A percentile compares a stretch with the other conserved stretches of the same genome.
Conservation (phyloP, 2,888 invertebrate species). For the Synergus gifuensis region DNA sequence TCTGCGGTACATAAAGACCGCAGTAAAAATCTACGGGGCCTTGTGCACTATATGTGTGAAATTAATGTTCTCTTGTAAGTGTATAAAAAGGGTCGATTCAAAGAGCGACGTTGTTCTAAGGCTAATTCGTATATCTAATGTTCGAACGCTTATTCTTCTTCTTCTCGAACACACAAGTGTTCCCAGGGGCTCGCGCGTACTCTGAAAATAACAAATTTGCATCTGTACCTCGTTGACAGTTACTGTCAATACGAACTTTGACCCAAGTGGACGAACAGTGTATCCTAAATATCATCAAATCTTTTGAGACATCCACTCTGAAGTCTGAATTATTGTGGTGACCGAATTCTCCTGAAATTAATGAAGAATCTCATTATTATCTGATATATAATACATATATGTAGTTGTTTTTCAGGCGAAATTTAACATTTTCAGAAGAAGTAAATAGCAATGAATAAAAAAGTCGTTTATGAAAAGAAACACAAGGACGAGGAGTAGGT, state of each 20-base stretch:
- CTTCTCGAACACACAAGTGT: slow-evolving; percentile 21
- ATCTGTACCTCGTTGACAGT: slow-evolving; percentile 39
- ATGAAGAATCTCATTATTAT: too few relatives aligned
- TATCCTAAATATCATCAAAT: too few relatives aligned
- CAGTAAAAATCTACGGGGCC: slow-evolving; percentile 22
- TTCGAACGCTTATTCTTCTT: slow-evolving; percentile 26
- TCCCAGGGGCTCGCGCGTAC: slow-evolving; percentile 11
- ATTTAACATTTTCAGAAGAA: too few relatives aligned
- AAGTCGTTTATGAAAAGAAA: too few relatives aligned
- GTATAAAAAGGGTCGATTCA: background rate
- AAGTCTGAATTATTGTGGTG: too few relatives aligned
- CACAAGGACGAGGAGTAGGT: too few relatives aligned
- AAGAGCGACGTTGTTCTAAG: background rate
- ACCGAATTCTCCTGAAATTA: too few relatives aligned
- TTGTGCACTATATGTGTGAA: slow-evolving; percentile 9
- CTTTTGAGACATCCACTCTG: too few relatives aligned
- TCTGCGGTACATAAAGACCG: slow-evolving; percentile 30
- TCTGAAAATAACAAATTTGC: slow-evolving; percentile 33
- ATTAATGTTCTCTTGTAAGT: slow-evolving; percentile 19
- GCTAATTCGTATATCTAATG: background rate
- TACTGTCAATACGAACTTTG: slow-evolving; percentile 36
- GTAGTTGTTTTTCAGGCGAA: too few relatives aligned
- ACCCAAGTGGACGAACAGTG: background rate
- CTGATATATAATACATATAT: too few relatives aligned
- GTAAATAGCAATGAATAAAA: too few relatives aligned